A percentile compares a stretch with the other conserved stretches of the same genome.
These are phyloP conservation scores for Mycalesis mineus DNA, from an alignment of 2,888 invertebrate genomes.

Conservation along the genomic window DNA sequence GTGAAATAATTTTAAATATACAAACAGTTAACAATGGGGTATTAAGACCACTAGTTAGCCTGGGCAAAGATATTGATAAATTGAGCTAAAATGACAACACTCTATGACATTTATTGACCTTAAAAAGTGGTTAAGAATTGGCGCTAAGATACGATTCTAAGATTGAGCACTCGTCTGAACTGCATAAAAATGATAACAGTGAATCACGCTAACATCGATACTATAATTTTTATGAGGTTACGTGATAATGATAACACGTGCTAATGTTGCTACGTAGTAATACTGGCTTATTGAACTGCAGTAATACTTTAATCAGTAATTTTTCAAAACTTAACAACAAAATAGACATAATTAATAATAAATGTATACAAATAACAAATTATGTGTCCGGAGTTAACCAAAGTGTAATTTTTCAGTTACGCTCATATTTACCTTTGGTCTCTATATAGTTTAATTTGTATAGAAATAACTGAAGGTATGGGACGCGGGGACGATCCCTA, in stretches of 20 bases:
- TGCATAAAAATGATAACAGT: slow-evolving; percentile 55
- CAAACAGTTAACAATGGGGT: no score
- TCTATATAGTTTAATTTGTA: slow-evolving; percentile 7
- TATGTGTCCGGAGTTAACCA: slow-evolving; percentile 43
- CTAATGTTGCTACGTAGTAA: no score
- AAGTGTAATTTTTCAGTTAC: slow-evolving; percentile 62
- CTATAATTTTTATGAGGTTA: slow-evolving; percentile 6
- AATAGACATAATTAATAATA: slow-evolving; percentile 51
- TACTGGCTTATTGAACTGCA: neutral
- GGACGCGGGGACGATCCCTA: slow-evolving; percentile 49
- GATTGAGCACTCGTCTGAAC: slow-evolving; percentile 56
- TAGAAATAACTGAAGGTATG: slow-evolving; percentile 26
- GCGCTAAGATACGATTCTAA: no score
- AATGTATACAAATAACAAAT: slow-evolving; percentile 25
- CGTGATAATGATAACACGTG: no score
- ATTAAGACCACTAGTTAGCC: no score
- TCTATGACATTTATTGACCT: no score
- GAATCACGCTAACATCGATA: slow-evolving; percentile 24
- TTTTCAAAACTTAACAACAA: slow-evolving; percentile 30
- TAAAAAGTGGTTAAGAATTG: no score
- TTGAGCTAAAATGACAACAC: no score
- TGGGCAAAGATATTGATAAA: no score
- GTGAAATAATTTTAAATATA: no score
- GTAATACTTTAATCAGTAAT: neutral
- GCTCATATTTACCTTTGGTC: slow-evolving; percentile 39